Percentiles rank a stretch among this genome's conserved stretches.
phyloP scores from a whole-genome alignment of 1,140 invertebrate species.

The Temnothorax longispinosus region DNA sequence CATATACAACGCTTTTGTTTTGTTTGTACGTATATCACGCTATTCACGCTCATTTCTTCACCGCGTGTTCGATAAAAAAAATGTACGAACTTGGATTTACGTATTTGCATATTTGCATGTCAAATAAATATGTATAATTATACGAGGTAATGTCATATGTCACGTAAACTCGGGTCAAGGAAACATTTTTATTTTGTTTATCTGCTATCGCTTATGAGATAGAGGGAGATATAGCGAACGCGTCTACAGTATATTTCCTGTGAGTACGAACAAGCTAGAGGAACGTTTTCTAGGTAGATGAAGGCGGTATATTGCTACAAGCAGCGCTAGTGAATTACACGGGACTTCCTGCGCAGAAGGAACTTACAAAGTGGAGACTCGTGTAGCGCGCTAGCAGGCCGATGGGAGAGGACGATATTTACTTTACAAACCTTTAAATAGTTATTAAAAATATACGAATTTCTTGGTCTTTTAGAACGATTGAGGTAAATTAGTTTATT shows the following conservation, averaged over 20 bases:
- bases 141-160: neutral
- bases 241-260: constrained; percentile 17
- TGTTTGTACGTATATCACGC: neutral
- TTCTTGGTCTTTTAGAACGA: neutral
- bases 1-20: neutral
- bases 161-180: neutral
- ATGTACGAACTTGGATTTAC: neutral
- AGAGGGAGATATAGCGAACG: neutral
- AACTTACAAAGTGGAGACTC: constrained; percentile 47
- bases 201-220: neutral
- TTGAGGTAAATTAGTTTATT: neutral
- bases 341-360: constrained; percentile 13
- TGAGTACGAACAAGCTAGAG: neutral
- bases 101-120: neutral
- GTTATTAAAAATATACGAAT: constrained; percentile 3
- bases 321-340: constrained; percentile 17
- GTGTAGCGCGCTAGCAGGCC: neutral
- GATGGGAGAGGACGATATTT: neutral
- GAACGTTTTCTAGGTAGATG: constrained; percentile 27
- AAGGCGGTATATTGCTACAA: constrained; percentile 4
- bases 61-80: neutral
- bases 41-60: neutral
- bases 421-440: constrained; percentile 22
- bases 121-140: neutral
- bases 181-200: neutral